Evolutionary conservation across 2,888 invertebrate genomes (phyloP).

Genomic region (Carcina quercana): DNA sequence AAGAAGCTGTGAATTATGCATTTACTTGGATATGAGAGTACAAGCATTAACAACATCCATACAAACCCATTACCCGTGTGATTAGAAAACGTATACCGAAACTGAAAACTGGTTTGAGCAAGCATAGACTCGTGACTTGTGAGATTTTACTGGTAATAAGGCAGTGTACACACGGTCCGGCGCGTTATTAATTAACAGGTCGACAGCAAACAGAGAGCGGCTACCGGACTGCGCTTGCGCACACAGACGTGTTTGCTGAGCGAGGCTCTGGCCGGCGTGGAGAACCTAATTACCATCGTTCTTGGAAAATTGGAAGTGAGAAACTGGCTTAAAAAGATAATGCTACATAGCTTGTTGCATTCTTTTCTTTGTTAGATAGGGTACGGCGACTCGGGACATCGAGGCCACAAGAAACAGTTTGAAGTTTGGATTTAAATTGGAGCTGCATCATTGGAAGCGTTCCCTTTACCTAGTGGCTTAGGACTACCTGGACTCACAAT

Average conservation of each 20-base stretch:
- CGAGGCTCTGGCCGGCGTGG: conserved; percentile 55
- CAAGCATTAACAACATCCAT: too few relatives aligned
- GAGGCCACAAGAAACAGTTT: too few relatives aligned
- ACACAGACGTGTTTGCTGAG: conserved; percentile 60
- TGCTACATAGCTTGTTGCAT: conserved; percentile 32
- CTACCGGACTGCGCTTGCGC: conserved; percentile 66
- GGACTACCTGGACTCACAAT: too few relatives aligned
- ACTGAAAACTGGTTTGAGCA: conserved; percentile 51
- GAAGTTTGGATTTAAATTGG: too few relatives aligned
- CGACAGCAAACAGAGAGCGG: conserved; percentile 70
- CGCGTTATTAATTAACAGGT: conserved; percentile 74
- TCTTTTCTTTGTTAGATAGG: conserved; percentile 27
- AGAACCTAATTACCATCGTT: conserved; percentile 67
- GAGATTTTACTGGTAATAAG: conserved; percentile 74
- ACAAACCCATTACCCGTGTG: conserved; percentile 42
- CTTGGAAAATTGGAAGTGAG: conserved; percentile 68
- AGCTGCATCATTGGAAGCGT: too few relatives aligned
- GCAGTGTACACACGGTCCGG: conserved; percentile 66
- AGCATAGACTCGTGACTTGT: conserved; percentile 67
- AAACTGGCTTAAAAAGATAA: conserved; percentile 64
- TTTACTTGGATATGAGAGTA: too few relatives aligned
- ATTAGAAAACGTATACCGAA: conserved; percentile 56
- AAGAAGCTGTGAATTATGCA: too few relatives aligned
- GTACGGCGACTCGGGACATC: too few relatives aligned
- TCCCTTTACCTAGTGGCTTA: too few relatives aligned